Base-by-base conservation (phyloP, 1,140 invertebrate genomes). In the Lepidurus packardi region DNA sequence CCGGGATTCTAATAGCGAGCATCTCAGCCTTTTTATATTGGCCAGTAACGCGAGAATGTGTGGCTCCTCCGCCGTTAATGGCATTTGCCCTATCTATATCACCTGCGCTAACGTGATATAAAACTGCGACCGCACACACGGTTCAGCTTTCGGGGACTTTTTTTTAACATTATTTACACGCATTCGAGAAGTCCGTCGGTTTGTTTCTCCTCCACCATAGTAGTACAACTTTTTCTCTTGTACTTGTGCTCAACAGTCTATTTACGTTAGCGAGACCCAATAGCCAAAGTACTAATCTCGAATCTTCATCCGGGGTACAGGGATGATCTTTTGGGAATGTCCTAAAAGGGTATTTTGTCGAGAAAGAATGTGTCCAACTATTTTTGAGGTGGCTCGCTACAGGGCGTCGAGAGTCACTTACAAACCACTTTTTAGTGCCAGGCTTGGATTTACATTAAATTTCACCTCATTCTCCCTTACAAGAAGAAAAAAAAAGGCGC, bases 51-150 rank as follows among this genome's bases (percentile, higher is more conserved):
- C 53, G 53, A 65, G 53, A 65, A 16, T 65, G 53, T 21, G 53
- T 65, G 53, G 53, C 53, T 65, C 53, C 53, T 65, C 53, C 53
- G 21, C 53, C 53, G 13, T 65, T 65, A 65, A 65, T 65, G 53
- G 53, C 53, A 65, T 65, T 65, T 65, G 53, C 53, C 53, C 53
- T 65, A 65, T 65, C 53, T 65, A 65, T 65, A 65, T 65, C 53
- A 65, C 53, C 13, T 65, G 53, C 21, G 21, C 53, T 65, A 13
- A 65, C 13, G 53, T 11, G 53, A 21, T 65, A n/a, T 16, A 65
- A 65, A 65, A n/a, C 16, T 7, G 4, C 53, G 53, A 65, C 53
- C 53, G 53, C 53, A 65, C 21, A 65, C 53, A 21, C 16, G 53
- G 16, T 21, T 65, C 34, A 34, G 34, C 34, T 34, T 34, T 34